Percentiles rank a stretch among this genome's conserved stretches.
These are phyloP conservation scores for Molossus molossus DNA, from an alignment of 2,797 vertebrate genomes.

Conservation along the genomic window DNA sequence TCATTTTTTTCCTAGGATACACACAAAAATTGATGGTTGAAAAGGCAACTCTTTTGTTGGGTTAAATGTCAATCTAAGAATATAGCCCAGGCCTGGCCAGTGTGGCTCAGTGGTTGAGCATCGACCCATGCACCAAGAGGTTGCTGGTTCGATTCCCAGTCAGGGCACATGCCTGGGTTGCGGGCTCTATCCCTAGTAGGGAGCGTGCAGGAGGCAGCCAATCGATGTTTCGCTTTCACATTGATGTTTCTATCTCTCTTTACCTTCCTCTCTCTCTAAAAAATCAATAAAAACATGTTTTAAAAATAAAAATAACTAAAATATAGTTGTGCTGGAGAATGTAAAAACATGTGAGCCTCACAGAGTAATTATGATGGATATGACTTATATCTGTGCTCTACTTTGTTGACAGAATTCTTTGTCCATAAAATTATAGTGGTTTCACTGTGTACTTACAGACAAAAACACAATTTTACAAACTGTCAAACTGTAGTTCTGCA, in stretches of 20 bases:
- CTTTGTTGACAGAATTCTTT: slow-evolving; percentile 54
- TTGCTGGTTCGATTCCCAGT: too few relatives aligned
- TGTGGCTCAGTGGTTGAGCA: too few relatives aligned
- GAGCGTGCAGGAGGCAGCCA: too few relatives aligned
- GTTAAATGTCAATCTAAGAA: neutral
- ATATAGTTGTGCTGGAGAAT: slow-evolving; percentile 46
- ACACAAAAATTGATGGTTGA: neutral
- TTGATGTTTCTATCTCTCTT: too few relatives aligned
- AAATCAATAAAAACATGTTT: too few relatives aligned
- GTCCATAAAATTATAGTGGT: slow-evolving; percentile 46
- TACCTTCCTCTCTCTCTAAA: too few relatives aligned
- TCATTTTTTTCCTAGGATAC: neutral
- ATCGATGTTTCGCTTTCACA: too few relatives aligned
- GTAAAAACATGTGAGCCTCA: slow-evolving; percentile 55
- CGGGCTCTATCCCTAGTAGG: too few relatives aligned
- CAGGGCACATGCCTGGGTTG: too few relatives aligned
- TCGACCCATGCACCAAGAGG: too few relatives aligned
- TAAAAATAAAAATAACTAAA: too few relatives aligned
- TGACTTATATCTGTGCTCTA: neutral
- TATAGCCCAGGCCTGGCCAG: neutral
- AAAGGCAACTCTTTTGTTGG: neutral
- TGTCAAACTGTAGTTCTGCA: slow-evolving; percentile 30
- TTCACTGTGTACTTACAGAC: slow-evolving; percentile 37
- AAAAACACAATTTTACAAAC: slow-evolving; percentile 64
- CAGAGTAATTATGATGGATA: slow-evolving; percentile 41